Percentiles rank a stretch among this genome's conserved stretches.
Evolutionary conservation across 2,113 vertebrate genomes (phyloP).

Genomic region (Aphyosemion australe): DNA sequence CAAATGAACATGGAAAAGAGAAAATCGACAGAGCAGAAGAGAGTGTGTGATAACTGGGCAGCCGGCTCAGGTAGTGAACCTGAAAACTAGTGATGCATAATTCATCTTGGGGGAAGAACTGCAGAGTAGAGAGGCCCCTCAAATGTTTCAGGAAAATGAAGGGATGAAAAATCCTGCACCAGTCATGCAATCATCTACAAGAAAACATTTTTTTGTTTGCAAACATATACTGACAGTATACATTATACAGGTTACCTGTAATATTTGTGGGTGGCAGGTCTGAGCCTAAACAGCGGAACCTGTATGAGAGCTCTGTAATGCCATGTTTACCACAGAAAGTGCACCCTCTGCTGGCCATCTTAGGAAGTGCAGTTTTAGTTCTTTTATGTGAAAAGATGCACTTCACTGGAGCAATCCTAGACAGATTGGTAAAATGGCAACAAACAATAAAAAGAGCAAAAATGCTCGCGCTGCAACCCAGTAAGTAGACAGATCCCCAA

Average conservation of each 20-base stretch:
- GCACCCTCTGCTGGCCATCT: slow-evolving; percentile 70
- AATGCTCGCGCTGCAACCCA: too few species aligned
- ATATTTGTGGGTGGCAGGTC: neutral
- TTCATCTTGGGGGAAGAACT: slow-evolving; percentile 13
- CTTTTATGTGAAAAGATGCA: neutral
- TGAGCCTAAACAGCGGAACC: slow-evolving; percentile 2
- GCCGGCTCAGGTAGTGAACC: slow-evolving; percentile 43
- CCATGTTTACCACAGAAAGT: slow-evolving; percentile 34
- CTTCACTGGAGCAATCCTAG: neutral
- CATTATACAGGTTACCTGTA: neutral
- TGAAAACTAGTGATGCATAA: slow-evolving; percentile 46
- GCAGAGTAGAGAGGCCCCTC: too few species aligned
- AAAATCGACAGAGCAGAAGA: slow-evolving; percentile 22
- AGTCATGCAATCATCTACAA: slow-evolving; percentile 5
- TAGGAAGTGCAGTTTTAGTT: slow-evolving; percentile 24
- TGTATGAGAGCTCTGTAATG: neutral
- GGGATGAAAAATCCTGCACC: neutral
- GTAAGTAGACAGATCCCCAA: too few species aligned
- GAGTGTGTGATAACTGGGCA: slow-evolving; percentile 48
- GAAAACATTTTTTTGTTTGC: slow-evolving; percentile 2
- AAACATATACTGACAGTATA: neutral
- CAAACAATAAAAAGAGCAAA: too few species aligned
- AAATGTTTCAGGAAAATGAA: neutral
- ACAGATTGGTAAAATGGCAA: too few species aligned
- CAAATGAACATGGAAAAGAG: slow-evolving; percentile 26